Evolutionary conservation across 1,140 invertebrate species (phyloP).

Genomic region (Neodiprion pinetum): DNA sequence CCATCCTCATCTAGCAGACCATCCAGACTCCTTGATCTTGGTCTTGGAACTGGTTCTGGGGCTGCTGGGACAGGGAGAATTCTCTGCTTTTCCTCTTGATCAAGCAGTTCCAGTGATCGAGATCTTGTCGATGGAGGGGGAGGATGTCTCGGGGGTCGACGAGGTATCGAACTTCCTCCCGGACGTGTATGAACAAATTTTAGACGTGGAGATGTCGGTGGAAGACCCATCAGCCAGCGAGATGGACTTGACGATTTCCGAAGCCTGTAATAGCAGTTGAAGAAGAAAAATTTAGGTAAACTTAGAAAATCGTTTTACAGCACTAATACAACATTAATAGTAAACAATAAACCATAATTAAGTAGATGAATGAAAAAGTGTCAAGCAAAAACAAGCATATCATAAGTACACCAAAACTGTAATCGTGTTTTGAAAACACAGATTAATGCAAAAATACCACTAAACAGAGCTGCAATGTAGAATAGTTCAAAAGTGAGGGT

Average conservation of each 20-base stretch:
- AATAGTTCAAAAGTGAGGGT: not conserved
- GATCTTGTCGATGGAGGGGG: constrained; percentile 39
- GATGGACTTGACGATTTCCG: constrained; percentile 72
- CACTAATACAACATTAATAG: constrained; percentile 25
- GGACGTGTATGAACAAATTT: constrained; percentile 46
- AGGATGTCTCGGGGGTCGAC: constrained; percentile 45
- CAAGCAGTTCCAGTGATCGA: constrained; percentile 44
- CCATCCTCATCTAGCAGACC: constrained; percentile 64
- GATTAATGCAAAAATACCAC: not conserved
- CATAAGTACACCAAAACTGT: not conserved
- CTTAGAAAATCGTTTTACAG: constrained; percentile 18
- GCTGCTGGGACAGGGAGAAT: constrained; percentile 20
- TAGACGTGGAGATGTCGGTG: constrained; percentile 45
- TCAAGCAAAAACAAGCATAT: too few species aligned
- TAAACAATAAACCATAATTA: constrained; percentile 8
- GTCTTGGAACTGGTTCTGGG: constrained; percentile 48
- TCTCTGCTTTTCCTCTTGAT: constrained; percentile 37
- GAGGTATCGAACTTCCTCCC: constrained; percentile 38
- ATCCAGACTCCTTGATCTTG: constrained; percentile 73
- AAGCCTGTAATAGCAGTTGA: constrained; percentile 57
- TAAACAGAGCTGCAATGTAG: not conserved
- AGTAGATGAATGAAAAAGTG: constrained; percentile 8
- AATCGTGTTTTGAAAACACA: not conserved
- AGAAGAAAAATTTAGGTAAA: constrained; percentile 37
- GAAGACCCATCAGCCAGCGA: constrained; percentile 61